Percentiles rank a stretch among this genome's conserved stretches.
Evolutionary conservation across 2,113 vertebrate genomes (phyloP).

Genomic region (Panthera leo): DNA sequence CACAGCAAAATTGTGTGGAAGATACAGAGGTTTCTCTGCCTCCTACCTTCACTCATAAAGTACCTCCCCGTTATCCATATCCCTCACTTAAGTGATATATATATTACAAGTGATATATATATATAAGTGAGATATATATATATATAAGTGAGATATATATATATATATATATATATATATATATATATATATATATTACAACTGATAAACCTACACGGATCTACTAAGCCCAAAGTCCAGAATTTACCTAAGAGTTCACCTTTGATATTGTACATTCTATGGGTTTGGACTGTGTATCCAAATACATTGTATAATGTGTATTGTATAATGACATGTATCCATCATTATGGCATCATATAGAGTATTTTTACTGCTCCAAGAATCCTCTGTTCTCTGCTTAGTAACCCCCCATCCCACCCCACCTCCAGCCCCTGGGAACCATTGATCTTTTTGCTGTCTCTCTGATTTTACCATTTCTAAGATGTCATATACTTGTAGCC

Average conservation of each 20-base stretch:
- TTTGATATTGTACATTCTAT: background rate
- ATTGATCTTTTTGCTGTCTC: background rate
- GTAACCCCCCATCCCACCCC: background rate
- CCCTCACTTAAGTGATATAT: too few relatives aligned
- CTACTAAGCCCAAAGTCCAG: background rate
- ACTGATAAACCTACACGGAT: background rate
- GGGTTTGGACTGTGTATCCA: background rate
- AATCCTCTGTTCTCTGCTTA: background rate
- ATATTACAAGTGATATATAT: too few relatives aligned
- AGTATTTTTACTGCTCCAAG: background rate
- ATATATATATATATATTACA: background rate
- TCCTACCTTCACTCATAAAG: background rate
- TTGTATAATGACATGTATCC: background rate
- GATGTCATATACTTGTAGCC: background rate
- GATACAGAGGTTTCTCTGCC: background rate
- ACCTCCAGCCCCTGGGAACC: background rate
- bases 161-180: too few relatives aligned
- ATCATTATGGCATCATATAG: background rate
- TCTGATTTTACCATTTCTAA: background rate
- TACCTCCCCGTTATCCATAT: background rate
- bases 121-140: too few relatives aligned
- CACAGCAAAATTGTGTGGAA: background rate
- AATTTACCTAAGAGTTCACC: background rate
- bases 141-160: too few relatives aligned
- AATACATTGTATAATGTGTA: background rate